phyloP scores from a whole-genome alignment of 2,113 vertebrate genomes.

The Myotis brandtii region DNA sequence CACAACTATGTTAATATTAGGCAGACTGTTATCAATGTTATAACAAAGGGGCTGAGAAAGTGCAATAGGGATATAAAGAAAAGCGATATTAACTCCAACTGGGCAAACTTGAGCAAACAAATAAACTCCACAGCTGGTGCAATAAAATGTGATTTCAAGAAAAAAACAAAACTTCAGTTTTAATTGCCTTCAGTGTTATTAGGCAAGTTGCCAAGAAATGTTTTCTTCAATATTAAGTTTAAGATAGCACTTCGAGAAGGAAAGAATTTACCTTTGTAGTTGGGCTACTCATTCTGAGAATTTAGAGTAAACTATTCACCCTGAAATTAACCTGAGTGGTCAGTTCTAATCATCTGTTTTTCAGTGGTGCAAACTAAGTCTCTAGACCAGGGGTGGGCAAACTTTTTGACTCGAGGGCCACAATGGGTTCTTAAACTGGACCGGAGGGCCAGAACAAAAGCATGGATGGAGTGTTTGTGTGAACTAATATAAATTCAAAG shows the following conservation, averaged over 20 bases:
- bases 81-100: conserved; percentile 81
- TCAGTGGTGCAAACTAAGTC: background rate
- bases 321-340: background rate
- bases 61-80: conserved; percentile 70
- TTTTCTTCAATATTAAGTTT: conserved; percentile 70
- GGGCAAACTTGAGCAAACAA: conserved; percentile 78
- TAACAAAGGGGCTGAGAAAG: conserved; percentile 67
- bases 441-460: too few relatives aligned
- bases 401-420: too few relatives aligned
- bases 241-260: conserved; percentile 55
- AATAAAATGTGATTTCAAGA: conserved; percentile 76
- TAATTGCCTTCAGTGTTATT: conserved; percentile 78
- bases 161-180: conserved; percentile 63
- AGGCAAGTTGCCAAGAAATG: conserved; percentile 76
- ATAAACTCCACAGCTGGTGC: conserved; percentile 82
- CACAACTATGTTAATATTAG: conserved; percentile 72
- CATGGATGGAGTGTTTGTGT: too few relatives aligned
- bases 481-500: too few relatives aligned
- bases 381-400: too few relatives aligned
- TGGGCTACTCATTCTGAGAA: background rate
- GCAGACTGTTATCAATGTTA: conserved; percentile 38
- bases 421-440: too few relatives aligned
- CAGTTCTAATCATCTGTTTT: background rate
- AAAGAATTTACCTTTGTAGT: background rate
- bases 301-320: background rate